Base-by-base conservation (phyloP, 2,113 vertebrate genomes). In the Rostratula benghalensis region DNA sequence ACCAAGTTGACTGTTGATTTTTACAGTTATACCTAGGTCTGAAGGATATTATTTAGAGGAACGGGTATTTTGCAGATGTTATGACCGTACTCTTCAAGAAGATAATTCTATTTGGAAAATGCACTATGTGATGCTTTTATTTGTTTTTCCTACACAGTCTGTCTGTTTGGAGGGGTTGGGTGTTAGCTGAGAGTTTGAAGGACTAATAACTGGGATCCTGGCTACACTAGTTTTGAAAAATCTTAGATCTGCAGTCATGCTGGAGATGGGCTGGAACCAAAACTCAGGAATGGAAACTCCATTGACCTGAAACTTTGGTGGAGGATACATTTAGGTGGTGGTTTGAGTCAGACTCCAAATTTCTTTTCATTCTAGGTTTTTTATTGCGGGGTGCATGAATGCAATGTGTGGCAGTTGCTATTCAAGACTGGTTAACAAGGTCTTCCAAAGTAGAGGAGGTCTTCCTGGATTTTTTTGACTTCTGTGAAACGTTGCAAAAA, bases 401-500 rank as follows among this genome's bases (percentile, higher is more conserved):
- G 10, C 2, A 59, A 39, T 37, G 39, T 6, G 53, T 31, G 35
- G 25, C n/a, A 14, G 33, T 16, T 45, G 24, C 53, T 91, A 30
- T 53, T 76, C 50, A 63, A 56, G 64, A 74, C 7, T 27, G 69
- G 13, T 41, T 69, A 69, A 8, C 37, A 53, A 48, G 17, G 27
- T 67, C 39, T 77, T 83, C 43, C 43, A 74, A 31, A 12, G 27
- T 28, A 63, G 25, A 4, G 3, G 56, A 33, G 20, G 33, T 81
- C 35, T 93, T 20, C 1, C 14, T 70, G 53, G 17, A 7, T 15
- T 57, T 53, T 69, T 76, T 37, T 53, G 7, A 60, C 23, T 67
- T 51, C 10, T 11, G 0, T 27, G 25, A 67, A 83, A 30, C 0
- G 5, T 19, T 59, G 23, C 13, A 6, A 6, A 18, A 45, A 45